These are phyloP conservation scores for Volucella inflata DNA, from an alignment of 2,888 invertebrate genomes.

Conservation along the genomic window DNA sequence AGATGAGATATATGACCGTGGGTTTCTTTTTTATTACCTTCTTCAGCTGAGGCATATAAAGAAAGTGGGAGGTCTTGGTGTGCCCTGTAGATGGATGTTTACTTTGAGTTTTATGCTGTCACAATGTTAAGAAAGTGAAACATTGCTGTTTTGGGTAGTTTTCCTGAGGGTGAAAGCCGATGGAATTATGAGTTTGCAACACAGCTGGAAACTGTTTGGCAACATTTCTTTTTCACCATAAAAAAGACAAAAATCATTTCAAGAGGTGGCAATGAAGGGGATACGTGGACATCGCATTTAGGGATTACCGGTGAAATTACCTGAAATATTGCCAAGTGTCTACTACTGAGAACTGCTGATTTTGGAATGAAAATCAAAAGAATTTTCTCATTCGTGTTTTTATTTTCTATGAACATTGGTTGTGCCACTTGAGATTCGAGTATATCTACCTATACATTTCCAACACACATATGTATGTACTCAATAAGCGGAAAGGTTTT, in stretches of 20 bases:
- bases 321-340: neutral
- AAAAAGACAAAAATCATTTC: too few relatives aligned
- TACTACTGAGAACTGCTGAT: too few relatives aligned
- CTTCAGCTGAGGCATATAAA: conserved; percentile 43
- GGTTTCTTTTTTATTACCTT: conserved; percentile 73
- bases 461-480: too few relatives aligned
- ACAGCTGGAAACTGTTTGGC: conserved; percentile 49
- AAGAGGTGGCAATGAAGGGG: neutral
- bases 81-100: conserved; percentile 48
- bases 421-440: too few relatives aligned
- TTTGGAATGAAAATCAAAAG: too few relatives aligned
- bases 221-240: conserved; percentile 8
- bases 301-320: conserved; percentile 2
- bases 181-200: conserved; percentile 56
- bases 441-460: too few relatives aligned
- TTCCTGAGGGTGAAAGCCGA: conserved; percentile 19
- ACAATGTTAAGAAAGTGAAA: conserved; percentile 53
- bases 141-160: conserved; percentile 31
- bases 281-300: conserved; percentile 33
- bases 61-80: conserved; percentile 44
- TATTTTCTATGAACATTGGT: too few relatives aligned
- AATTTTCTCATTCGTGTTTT: too few relatives aligned
- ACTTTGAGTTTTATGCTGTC: conserved; percentile 45
- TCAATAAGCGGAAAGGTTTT: too few relatives aligned
- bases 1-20: conserved; percentile 74